These are phyloP conservation scores for Triplophysa dalaica DNA, from an alignment of 2,113 vertebrate species.

Conservation along the genomic window DNA sequence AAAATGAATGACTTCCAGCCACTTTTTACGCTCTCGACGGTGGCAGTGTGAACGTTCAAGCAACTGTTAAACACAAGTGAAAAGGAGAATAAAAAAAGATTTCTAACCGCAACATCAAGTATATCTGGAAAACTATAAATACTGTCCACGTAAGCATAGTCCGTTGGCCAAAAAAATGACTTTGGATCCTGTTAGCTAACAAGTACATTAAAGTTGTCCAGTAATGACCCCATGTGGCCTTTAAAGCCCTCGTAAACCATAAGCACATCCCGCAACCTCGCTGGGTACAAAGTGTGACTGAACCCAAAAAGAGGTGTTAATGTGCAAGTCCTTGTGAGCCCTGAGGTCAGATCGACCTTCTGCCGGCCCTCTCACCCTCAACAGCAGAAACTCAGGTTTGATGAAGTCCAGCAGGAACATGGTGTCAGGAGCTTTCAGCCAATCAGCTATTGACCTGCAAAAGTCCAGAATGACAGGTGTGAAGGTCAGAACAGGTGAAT, in stretches of 20 bases:
- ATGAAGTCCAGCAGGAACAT: conserved; percentile 98
- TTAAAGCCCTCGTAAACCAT: conserved; percentile 8
- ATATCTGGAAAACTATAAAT: too few species aligned
- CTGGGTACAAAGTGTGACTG: conserved; percentile 7
- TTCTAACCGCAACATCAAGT: too few species aligned
- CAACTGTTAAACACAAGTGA: too few species aligned
- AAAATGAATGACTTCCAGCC: too few species aligned
- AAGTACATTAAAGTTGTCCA: background rate
- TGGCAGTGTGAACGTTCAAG: too few species aligned
- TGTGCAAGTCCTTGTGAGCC: background rate
- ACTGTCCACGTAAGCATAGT: background rate
- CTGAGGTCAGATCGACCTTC: conserved; percentile 10
- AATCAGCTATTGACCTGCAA: conserved; percentile 92
- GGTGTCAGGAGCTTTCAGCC: conserved; percentile 95
- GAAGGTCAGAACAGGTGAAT: background rate
- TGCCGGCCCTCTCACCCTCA: conserved; percentile 80
- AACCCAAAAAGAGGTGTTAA: conserved; percentile 11
- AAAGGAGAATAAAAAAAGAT: too few species aligned
- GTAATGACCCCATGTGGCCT: background rate
- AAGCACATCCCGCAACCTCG: background rate
- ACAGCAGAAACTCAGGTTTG: conserved; percentile 93
- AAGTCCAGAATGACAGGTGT: conserved; percentile 42
- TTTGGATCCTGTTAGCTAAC: background rate
- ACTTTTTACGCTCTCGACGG: too few species aligned
- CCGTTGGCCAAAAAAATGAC: background rate